Evolutionary conservation across 2,113 vertebrate species (phyloP).

Genomic region (Planiliza haematocheilus): DNA sequence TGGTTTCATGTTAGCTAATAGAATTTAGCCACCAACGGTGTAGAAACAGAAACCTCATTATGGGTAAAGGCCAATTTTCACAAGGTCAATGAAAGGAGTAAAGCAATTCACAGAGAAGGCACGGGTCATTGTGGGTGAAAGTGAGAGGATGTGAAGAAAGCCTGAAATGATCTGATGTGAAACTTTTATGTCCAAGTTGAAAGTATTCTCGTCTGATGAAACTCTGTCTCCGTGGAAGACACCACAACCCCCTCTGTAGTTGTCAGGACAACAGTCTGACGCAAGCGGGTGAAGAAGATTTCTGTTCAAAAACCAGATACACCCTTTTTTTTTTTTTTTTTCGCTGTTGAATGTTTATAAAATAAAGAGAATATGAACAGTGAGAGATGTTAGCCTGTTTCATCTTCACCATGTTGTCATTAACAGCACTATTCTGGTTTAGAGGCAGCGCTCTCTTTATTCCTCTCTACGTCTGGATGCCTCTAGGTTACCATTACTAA

Average conservation of each 20-base stretch:
- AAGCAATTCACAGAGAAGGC: constrained; percentile 3
- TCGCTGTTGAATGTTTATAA: constrained; percentile 19
- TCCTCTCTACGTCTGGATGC: not conserved
- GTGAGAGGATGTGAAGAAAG: constrained; percentile 21
- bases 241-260: constrained; percentile 23
- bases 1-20: constrained; percentile 12
- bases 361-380: not conserved
- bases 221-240: constrained; percentile 39
- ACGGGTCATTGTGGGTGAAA: constrained; percentile 8
- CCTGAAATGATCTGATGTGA: constrained; percentile 22
- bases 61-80: constrained; percentile 4
- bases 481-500: constrained; percentile 44
- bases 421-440: constrained; percentile 2
- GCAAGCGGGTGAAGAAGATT: constrained; percentile 48
- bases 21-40: not conserved
- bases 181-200: constrained; percentile 52
- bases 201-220: constrained; percentile 55
- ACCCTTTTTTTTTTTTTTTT: constrained; percentile 17
- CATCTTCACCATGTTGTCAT: not conserved
- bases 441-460: constrained; percentile 6
- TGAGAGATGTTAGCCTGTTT: not conserved
- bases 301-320: constrained; percentile 23
- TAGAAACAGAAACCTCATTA: constrained; percentile 25
- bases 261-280: constrained; percentile 55
- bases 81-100: not conserved